These are phyloP conservation scores for Ctenosaura bakeri DNA, from an alignment of 2,797 vertebrate genomes.

Conservation along the genomic window DNA sequence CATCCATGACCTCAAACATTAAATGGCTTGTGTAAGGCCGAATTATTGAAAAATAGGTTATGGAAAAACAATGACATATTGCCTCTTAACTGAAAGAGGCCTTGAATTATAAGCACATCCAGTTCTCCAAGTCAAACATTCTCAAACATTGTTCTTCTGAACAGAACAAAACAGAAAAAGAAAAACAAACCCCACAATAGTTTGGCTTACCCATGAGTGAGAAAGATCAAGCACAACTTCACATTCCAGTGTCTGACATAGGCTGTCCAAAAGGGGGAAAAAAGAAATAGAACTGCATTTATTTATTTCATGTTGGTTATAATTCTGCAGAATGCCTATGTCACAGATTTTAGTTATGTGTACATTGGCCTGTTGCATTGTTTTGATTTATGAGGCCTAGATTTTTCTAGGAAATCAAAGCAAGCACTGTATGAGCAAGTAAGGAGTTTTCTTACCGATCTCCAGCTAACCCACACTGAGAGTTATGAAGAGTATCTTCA, in stretches of 20 bases:
- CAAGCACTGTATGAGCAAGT: neutral
- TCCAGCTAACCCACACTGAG: neutral
- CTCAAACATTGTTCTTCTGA: constrained; percentile 1
- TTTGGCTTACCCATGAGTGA: neutral
- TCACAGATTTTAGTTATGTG: neutral
- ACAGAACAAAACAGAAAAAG: neutral
- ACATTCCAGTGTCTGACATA: neutral
- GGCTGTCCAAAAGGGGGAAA: neutral
- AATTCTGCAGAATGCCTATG: neutral
- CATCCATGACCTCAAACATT: neutral
- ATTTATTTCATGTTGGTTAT: neutral
- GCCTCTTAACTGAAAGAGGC: neutral
- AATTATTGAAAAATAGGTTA: constrained; percentile 13
- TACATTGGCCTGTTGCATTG: neutral
- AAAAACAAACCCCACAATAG: neutral
- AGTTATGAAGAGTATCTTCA: neutral
- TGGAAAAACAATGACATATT: constrained; percentile 5
- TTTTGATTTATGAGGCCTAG: neutral
- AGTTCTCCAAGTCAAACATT: neutral
- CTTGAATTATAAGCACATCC: constrained; percentile 1
- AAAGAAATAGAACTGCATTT: neutral
- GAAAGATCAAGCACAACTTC: neutral
- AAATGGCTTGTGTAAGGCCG: neutral
- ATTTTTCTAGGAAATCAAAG: neutral
- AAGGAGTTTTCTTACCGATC: neutral